Conservation (phyloP, 2,113 vertebrate species). For the Lophochroa leadbeateri region DNA sequence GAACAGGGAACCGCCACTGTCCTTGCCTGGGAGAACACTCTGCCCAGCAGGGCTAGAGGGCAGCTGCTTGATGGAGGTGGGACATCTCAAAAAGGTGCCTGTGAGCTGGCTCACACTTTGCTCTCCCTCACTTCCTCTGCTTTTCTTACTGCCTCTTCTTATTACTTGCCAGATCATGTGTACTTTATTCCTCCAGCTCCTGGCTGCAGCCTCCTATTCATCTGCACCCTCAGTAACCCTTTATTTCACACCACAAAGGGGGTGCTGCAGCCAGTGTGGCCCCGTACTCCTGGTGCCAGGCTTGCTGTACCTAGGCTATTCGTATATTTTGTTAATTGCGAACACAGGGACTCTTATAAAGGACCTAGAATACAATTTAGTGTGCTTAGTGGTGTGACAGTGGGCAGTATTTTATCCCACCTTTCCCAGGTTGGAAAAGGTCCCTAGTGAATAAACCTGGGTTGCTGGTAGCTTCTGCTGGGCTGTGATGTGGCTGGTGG, state of each 20-base stretch:
- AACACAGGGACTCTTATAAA: not conserved
- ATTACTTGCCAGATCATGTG: fast-evolving
- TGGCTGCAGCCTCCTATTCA: not conserved
- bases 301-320: not conserved
- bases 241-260: not conserved
- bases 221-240: not conserved
- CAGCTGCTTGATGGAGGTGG: not conserved
- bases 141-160: not conserved
- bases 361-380: not conserved
- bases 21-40: not conserved
- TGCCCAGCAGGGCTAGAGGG: not conserved
- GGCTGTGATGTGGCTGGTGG: not conserved
- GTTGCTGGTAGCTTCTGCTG: not conserved
- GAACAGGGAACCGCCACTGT: fast-evolving
- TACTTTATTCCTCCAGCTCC: not conserved
- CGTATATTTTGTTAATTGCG: not conserved
- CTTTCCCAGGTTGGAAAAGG: not conserved
- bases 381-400: not conserved
- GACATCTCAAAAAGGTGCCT: not conserved
- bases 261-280: not conserved
- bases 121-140: not conserved
- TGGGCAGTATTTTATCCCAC: not conserved
- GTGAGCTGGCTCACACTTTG: fast-evolving
- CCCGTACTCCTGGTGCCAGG: fast-evolving
- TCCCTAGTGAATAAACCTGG: not conserved